Conservation (phyloP, 1,140 invertebrate genomes). For the Campoletis sonorensis region DNA sequence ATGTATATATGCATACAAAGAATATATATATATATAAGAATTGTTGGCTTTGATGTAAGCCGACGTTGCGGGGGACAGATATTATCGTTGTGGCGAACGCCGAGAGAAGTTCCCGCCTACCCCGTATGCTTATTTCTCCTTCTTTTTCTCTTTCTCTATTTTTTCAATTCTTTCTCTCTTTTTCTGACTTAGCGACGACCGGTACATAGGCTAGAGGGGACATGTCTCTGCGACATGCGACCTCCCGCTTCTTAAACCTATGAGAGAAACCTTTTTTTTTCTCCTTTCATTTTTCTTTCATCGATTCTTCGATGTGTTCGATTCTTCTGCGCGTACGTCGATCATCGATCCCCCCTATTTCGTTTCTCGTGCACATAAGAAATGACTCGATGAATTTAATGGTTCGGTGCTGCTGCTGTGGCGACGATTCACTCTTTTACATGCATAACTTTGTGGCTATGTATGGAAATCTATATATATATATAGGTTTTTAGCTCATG, state of each 20-base stretch:
- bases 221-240: constrained; percentile 40
- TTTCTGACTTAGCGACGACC: not conserved
- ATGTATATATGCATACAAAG: not conserved
- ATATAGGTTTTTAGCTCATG: not conserved
- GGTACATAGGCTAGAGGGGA: constrained; percentile 19
- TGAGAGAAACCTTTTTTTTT: constrained; percentile 48
- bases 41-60: constrained; percentile 71
- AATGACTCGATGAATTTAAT: constrained; percentile 43
- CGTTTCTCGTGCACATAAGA: not conserved
- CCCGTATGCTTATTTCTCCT: constrained; percentile 47
- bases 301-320: constrained; percentile 24
- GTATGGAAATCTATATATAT: not conserved
- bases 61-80: constrained; percentile 74
- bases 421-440: constrained; percentile 9
- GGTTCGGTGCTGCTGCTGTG: constrained; percentile 17
- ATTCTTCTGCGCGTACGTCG: constrained; percentile 51
- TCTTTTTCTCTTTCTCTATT: not conserved
- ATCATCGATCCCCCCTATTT: constrained; percentile 54
- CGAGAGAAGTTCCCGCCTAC: constrained; percentile 57
- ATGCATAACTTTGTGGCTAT: not conserved
- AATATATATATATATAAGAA: constrained; percentile 25
- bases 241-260: constrained; percentile 48
- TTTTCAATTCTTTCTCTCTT: no score
- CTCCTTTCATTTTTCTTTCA: constrained; percentile 33
- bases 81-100: constrained; percentile 70